Percentiles rank a stretch among this genome's conserved stretches.
Evolutionary conservation across 2,888 invertebrate species (phyloP).

Genomic region (Caradrina clavipalpis): DNA sequence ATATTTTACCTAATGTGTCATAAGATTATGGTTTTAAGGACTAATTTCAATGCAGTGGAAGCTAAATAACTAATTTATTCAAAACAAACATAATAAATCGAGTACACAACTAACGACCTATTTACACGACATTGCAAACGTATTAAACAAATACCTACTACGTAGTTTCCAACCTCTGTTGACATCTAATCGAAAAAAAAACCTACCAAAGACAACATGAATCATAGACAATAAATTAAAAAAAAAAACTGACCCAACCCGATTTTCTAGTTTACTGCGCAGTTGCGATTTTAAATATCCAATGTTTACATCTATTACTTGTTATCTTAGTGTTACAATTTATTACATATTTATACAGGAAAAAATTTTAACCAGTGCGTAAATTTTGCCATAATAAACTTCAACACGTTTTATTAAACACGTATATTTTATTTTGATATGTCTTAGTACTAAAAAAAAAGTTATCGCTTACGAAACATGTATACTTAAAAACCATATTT

Average conservation of each 20-base stretch:
- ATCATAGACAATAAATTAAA: constrained; percentile 21
- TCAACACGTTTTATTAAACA: too few relatives aligned
- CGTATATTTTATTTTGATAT: too few relatives aligned
- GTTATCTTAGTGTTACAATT: constrained; percentile 22
- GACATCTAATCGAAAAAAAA: constrained; percentile 27
- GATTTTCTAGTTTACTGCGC: constrained; percentile 39
- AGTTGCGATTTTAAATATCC: constrained; percentile 15
- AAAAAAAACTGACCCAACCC: constrained; percentile 30
- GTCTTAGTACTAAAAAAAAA: too few relatives aligned
- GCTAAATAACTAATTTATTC: not conserved
- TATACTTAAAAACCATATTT: too few relatives aligned
- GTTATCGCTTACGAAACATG: too few relatives aligned
- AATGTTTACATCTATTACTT: constrained; percentile 33
- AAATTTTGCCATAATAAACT: too few relatives aligned
- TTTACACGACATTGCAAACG: not conserved
- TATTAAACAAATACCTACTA: constrained; percentile 19
- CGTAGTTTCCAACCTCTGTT: constrained; percentile 34
- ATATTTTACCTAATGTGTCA: too few relatives aligned
- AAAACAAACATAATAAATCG: not conserved
- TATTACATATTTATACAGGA: not conserved
- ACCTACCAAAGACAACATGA: constrained; percentile 6
- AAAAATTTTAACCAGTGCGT: too few relatives aligned
- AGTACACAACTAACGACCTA: constrained; percentile 6
- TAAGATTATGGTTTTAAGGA: too few relatives aligned
- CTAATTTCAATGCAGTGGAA: too few relatives aligned